These are phyloP conservation scores for Eclectus roratus DNA, from an alignment of 2,113 vertebrate species.

Conservation along the genomic window DNA sequence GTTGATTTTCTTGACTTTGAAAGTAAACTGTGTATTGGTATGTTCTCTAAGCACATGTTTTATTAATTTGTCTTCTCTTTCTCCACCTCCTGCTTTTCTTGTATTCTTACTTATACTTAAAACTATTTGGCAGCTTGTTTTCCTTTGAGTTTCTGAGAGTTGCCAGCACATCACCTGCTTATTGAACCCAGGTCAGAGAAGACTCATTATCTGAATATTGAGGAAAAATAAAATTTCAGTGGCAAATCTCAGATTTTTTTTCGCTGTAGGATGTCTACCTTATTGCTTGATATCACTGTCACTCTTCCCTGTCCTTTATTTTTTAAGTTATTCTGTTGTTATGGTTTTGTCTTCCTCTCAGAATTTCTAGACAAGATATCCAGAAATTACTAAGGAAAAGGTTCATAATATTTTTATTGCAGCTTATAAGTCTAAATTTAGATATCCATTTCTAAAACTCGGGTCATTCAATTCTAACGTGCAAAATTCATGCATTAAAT, in stretches of 20 bases:
- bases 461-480: neutral
- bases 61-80: neutral
- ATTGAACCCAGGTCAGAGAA: neutral
- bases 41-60: neutral
- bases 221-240: neutral
- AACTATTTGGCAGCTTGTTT: neutral
- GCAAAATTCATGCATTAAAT: neutral
- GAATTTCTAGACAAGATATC: neutral
- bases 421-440: neutral
- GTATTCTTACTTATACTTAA: neutral
- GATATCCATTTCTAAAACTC: neutral
- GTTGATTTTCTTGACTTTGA: fast-evolving
- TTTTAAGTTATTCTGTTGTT: neutral
- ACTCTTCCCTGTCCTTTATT: neutral
- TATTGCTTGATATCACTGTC: neutral
- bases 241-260: neutral
- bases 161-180: neutral
- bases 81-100: neutral
- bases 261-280: neutral
- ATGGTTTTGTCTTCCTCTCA: neutral
- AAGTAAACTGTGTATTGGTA: neutral
- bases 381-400: neutral
- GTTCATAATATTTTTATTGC: neutral
- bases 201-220: neutral
- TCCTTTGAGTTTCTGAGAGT: neutral